A percentile compares a stretch with the other conserved stretches of the same genome.
Conservation (phyloP, 2,888 invertebrate genomes). For the Drosophila meridionalis region DNA sequence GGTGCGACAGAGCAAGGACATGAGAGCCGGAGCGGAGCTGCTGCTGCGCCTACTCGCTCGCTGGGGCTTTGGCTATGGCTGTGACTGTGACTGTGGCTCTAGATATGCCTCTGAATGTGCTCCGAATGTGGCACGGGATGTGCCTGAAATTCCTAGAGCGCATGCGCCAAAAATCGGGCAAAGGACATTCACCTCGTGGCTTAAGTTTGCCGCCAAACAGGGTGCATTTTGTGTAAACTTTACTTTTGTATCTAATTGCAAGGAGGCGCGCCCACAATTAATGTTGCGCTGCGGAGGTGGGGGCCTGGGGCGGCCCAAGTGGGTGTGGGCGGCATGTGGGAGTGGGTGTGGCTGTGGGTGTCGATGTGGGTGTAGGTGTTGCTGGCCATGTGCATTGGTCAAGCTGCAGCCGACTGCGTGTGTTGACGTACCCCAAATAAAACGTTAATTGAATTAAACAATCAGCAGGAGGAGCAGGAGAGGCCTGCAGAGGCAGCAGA, state of each 20-base stretch:
- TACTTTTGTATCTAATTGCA: slow-evolving; percentile 71
- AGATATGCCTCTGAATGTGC: slow-evolving; percentile 8
- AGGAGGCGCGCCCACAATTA: slow-evolving; percentile 60
- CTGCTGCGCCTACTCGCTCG: slow-evolving; percentile 28
- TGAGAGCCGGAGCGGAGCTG: slow-evolving; percentile 20
- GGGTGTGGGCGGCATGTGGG: not conserved
- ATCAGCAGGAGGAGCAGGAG: slow-evolving; percentile 2
- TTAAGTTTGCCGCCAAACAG: slow-evolving; percentile 74
- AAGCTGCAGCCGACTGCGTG: slow-evolving; percentile 12
- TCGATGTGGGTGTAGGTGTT: not conserved
- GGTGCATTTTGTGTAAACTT: slow-evolving; percentile 71
- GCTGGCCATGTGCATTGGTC: slow-evolving; percentile 20
- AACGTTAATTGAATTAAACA: slow-evolving; percentile 60
- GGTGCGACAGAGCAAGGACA: slow-evolving; percentile 42
- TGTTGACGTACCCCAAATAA: slow-evolving; percentile 32
- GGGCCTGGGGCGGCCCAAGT: not conserved
- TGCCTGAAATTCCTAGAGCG: slow-evolving; percentile 34
- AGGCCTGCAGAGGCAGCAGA: not conserved
- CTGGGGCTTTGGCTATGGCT: slow-evolving; percentile 7
- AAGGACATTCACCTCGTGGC: slow-evolving; percentile 75
- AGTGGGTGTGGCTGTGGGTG: not conserved
- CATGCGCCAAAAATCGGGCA: slow-evolving; percentile 61
- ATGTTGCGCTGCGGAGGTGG: slow-evolving; percentile 4
- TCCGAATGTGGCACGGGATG: slow-evolving; percentile 20
- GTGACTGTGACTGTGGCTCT: slow-evolving; percentile 1